Evolutionary conservation across 1,140 invertebrate species (phyloP), one percentile per base, ranked within the genome.

Genomic region (Cydia amplana): DNA sequence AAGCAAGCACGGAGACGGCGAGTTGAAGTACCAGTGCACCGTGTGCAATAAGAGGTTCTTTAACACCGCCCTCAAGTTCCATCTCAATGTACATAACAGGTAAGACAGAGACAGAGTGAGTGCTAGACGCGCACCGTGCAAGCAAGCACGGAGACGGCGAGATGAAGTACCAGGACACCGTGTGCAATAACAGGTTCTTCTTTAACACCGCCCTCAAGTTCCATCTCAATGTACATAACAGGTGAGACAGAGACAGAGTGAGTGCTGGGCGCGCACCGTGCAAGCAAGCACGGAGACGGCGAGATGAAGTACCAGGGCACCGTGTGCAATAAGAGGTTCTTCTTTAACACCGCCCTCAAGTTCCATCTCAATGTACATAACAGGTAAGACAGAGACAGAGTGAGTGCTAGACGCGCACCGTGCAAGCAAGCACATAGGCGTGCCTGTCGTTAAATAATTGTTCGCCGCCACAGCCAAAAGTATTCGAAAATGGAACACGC

Each of bases 231-330:
- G 25, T 36, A 16, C 65, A 70, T 18, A 14, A 36, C n/a, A 70
- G 23, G 65, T 32, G 28, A 25, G 25, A n/a, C n/a, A n/a, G n/a
- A n/a, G n/a, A n/a, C n/a, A n/a, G n/a, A n/a, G n/a, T n/a, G n/a
- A n/a, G n/a, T n/a, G n/a, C 20, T 49, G 10, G 20, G 1, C 72
- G 72, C 40, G 0, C 72, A 73, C 20, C 46, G 18, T 4, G 72
- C 72, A 6, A 73, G 25, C 72, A 73, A 25, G 12, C 72, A 73
- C 23, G 72, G 72, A 0, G 40, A 51, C 20, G 72, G 72, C 40
- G 40, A 46, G 18, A 25, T 46, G 72, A 23, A 40, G 14, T 51
- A 73, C 46, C 72, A 43, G 40, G 51, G 72, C 46, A 6, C 4
- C 6, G 23, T 28, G 9, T 73, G 72, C 43, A 12, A 20, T 3